These are phyloP conservation scores for Hypotaenidia philippensis DNA, from an alignment of 2,797 vertebrate genomes.

Conservation along the genomic window DNA sequence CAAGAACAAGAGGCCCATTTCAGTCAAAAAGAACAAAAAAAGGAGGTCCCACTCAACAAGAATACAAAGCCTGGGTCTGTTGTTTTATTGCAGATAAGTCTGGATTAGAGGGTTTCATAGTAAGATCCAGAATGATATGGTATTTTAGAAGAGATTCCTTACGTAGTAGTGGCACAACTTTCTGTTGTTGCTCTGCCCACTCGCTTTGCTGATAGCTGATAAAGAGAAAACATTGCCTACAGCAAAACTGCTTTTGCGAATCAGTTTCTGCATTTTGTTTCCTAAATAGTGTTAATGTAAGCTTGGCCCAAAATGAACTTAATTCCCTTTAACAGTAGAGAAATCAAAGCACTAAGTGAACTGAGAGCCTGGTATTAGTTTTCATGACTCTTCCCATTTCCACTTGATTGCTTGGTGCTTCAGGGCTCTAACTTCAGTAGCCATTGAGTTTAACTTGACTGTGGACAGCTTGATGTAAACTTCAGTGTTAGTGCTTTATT, in stretches of 20 bases:
- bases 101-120: not conserved
- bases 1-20: not conserved
- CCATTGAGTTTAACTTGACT: fast-evolving
- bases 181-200: not conserved
- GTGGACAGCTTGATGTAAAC: not conserved
- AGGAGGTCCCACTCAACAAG: not conserved
- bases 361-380: not conserved
- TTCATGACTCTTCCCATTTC: not conserved
- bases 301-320: not conserved
- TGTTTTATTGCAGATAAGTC: not conserved
- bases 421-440: not conserved
- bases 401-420: not conserved
- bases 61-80: not conserved
- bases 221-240: not conserved
- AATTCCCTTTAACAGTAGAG: not conserved
- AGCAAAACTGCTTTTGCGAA: not conserved
- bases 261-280: not conserved
- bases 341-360: not conserved
- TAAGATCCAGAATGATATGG: not conserved
- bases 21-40: not conserved
- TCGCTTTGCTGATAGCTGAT: not conserved
- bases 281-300: not conserved
- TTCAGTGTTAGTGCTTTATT: not conserved
- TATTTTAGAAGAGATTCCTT: not conserved
- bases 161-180: not conserved